phyloP scores from a whole-genome alignment of 2,888 invertebrate species.

The Amiota mariae region DNA sequence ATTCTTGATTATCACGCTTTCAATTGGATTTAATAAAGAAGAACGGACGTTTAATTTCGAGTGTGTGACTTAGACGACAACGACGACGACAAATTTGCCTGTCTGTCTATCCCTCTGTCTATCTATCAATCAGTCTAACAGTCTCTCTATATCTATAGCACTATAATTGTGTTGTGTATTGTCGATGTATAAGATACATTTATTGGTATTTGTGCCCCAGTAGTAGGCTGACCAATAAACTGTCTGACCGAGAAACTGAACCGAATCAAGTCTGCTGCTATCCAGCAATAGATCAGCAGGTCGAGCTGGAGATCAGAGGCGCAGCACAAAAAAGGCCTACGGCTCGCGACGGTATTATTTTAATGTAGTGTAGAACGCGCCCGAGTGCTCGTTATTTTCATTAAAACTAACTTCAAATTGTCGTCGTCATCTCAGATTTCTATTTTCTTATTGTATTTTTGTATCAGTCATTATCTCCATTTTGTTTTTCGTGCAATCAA shows the following conservation, averaged over 20 bases:
- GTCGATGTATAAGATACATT: too few relatives aligned
- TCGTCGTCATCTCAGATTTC: slow-evolving; percentile 30
- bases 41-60: slow-evolving; percentile 70
- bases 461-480: too few relatives aligned
- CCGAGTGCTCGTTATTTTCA: slow-evolving; percentile 46
- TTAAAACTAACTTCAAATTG: slow-evolving; percentile 66
- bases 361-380: background rate
- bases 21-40: slow-evolving; percentile 74
- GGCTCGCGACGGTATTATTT: background rate
- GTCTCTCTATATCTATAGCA: too few relatives aligned
- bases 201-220: slow-evolving; percentile 41
- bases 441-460: background rate
- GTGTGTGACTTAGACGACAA: slow-evolving; percentile 44
- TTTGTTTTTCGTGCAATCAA: slow-evolving; percentile 10
- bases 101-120: slow-evolving; percentile 18
- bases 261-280: slow-evolving; percentile 42
- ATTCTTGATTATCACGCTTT: slow-evolving; percentile 68
- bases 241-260: slow-evolving; percentile 61
- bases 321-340: background rate
- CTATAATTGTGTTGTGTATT: too few relatives aligned
- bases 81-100: background rate
- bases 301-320: background rate
- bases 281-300: background rate
- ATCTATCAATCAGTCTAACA: slow-evolving; percentile 34
- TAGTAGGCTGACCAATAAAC: slow-evolving; percentile 35